Evolutionary conservation across 2,888 invertebrate genomes (phyloP).

Genomic region (Noctua pronuba): DNA sequence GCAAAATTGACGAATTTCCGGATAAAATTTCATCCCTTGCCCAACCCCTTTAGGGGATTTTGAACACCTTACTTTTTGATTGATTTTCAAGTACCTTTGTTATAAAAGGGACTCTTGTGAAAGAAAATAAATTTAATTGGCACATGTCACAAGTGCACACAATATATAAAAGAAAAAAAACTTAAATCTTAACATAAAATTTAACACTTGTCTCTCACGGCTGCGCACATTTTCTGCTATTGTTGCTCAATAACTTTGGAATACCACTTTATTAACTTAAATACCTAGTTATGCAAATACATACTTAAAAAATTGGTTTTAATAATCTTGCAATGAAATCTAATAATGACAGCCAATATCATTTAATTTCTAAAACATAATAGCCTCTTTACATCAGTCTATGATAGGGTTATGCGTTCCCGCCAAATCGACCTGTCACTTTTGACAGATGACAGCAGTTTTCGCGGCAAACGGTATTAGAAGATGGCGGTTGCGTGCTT

Average conservation of each 20-base stretch:
- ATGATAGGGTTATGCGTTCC: conserved; percentile 72
- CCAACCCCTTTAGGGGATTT: too few relatives aligned
- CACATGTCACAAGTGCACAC: too few relatives aligned
- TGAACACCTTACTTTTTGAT: too few relatives aligned
- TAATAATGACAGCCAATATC: conserved; percentile 1
- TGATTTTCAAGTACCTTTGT: too few relatives aligned
- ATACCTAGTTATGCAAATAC: not conserved
- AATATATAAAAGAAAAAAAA: too few relatives aligned
- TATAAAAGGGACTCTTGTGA: too few relatives aligned
- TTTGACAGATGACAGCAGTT: conserved; percentile 80
- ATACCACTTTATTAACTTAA: not conserved
- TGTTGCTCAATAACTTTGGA: not conserved
- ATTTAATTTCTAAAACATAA: conserved; percentile 33
- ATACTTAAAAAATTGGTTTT: not conserved
- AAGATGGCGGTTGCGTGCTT: conserved; percentile 80
- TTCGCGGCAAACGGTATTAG: conserved; percentile 79
- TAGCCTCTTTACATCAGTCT: conserved; percentile 35
- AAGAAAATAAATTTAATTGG: too few relatives aligned
- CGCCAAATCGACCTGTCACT: conserved; percentile 73
- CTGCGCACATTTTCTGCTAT: too few relatives aligned
- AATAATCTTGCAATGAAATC: not conserved
- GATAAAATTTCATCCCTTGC: too few relatives aligned
- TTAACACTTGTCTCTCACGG: too few relatives aligned
- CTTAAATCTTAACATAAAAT: too few relatives aligned
- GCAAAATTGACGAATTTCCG: too few relatives aligned